phyloP scores from a whole-genome alignment of 2,888 invertebrate genomes.

The Tetropium fuscum region DNA sequence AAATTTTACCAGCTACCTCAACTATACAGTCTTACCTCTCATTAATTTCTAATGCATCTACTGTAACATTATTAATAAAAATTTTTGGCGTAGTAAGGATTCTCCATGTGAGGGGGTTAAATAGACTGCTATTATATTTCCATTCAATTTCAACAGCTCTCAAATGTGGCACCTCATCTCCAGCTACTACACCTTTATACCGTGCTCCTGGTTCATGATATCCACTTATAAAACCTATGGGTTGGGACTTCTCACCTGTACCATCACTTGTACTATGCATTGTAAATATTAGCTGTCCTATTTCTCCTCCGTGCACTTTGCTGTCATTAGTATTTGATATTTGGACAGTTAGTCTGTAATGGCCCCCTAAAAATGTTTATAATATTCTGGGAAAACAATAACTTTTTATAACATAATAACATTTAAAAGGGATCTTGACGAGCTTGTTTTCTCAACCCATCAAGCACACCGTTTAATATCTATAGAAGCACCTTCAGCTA shows the following conservation, averaged over 20 bases:
- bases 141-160: constrained; percentile 79
- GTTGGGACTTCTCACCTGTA: constrained; percentile 54
- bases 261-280: constrained; percentile 73
- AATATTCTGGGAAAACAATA: neutral
- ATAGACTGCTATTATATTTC: constrained; percentile 81
- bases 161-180: constrained; percentile 75
- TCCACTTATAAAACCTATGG: constrained; percentile 57
- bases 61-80: constrained; percentile 77
- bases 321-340: constrained; percentile 82
- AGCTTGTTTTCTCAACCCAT: no score
- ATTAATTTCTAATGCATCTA: constrained; percentile 80
- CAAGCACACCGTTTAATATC: no score
- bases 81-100: constrained; percentile 79
- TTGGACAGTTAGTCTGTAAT: constrained; percentile 81
- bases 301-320: constrained; percentile 80
- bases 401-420: no score
- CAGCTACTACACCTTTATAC: constrained; percentile 77
- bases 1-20: no score
- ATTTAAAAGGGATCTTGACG: no score
- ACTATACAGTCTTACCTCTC: constrained; percentile 77
- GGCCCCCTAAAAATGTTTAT: constrained; percentile 73
- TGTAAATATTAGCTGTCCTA: constrained; percentile 78
- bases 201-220: constrained; percentile 80
- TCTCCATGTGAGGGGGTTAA: constrained; percentile 89
- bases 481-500: no score